Conservation (phyloP, 2,797 vertebrate genomes). For the Anniella stebbinsi region DNA sequence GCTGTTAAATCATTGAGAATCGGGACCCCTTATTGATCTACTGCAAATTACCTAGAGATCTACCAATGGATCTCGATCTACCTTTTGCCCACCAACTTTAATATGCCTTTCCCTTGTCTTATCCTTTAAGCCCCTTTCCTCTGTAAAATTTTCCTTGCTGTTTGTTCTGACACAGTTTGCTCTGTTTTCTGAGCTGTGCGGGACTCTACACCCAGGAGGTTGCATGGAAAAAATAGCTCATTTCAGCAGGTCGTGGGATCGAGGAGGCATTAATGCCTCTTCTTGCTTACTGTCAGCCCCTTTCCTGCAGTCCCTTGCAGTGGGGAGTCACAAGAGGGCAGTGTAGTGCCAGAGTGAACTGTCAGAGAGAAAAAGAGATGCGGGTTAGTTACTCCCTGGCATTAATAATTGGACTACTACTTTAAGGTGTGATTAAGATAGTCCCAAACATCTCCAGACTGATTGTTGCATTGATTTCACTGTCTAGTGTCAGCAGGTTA, state of each 20-base stretch:
- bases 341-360: constrained; percentile 1
- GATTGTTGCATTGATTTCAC: constrained; percentile 31
- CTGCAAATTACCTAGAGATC: neutral
- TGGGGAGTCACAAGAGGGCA: constrained; percentile 46
- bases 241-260: constrained; percentile 1
- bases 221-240: neutral
- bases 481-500: constrained; percentile 18
- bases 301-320: neutral
- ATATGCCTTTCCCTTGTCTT: neutral
- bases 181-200: neutral
- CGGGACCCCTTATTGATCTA: neutral
- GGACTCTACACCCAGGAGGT: neutral
- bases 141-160: neutral
- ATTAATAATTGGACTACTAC: neutral
- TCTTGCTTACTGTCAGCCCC: neutral
- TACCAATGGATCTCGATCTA: neutral
- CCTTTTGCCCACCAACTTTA: neutral
- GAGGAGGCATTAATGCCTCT: constrained; percentile 26
- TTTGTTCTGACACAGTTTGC: neutral
- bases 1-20: neutral
- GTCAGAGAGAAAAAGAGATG: neutral
- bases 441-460: neutral
- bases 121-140: neutral
- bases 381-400: neutral
- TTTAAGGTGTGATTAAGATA: constrained; percentile 18